These are phyloP conservation scores for Myrmecophaga tridactyla DNA, from an alignment of 2,113 vertebrate genomes.

Conservation along the genomic window DNA sequence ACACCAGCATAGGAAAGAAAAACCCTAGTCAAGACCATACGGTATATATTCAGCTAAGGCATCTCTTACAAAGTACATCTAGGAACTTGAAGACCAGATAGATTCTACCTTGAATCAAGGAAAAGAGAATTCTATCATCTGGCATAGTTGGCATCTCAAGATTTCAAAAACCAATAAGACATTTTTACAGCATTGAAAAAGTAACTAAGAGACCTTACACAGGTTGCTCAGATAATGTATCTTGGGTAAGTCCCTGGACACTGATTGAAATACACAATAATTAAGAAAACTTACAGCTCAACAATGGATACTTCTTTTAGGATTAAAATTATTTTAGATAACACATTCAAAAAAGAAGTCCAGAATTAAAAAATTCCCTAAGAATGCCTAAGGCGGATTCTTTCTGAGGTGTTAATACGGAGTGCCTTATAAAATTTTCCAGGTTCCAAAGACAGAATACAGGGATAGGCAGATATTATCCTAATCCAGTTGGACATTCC, in stretches of 20 bases:
- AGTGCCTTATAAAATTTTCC: background rate
- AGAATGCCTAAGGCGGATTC: background rate
- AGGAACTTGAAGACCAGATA: background rate
- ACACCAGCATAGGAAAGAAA: background rate
- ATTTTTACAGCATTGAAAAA: background rate
- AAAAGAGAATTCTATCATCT: background rate
- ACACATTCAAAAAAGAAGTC: background rate
- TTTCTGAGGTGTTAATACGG: background rate
- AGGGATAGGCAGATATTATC: background rate
- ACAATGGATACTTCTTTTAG: background rate
- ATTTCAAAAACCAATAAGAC: background rate
- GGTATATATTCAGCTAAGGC: background rate
- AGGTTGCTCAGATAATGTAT: conserved; percentile 20
- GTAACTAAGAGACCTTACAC: background rate
- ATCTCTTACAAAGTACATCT: background rate
- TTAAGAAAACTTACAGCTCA: background rate
- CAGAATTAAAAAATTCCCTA: conserved; percentile 27
- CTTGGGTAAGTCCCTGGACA: background rate
- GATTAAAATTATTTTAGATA: conserved; percentile 33
- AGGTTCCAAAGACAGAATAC: conserved; percentile 28
- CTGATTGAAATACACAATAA: background rate
- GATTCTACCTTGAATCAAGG: background rate
- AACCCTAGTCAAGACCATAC: background rate
- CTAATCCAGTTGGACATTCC: background rate
- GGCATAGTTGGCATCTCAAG: background rate